These are phyloP conservation scores for Ormia ochracea DNA, from an alignment of 2,888 invertebrate genomes.

Conservation along the genomic window DNA sequence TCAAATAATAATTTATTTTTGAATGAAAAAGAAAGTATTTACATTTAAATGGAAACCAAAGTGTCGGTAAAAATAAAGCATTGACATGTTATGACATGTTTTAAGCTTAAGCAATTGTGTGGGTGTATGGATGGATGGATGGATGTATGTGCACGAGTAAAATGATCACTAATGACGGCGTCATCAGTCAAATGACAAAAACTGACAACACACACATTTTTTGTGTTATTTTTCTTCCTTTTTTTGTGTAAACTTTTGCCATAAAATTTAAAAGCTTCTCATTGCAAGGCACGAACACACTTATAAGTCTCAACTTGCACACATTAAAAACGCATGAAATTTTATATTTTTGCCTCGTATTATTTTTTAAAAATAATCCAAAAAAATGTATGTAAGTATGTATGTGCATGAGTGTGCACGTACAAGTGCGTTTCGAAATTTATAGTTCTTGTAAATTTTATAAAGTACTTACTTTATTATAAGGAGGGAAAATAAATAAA, in stretches of 20 bases:
- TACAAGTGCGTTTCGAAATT: not conserved
- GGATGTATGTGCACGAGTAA: not conserved
- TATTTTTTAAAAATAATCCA: not conserved
- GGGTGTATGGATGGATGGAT: too few species aligned
- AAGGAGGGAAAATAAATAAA: not conserved
- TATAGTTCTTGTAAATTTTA: not conserved
- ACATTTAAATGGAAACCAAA: too few species aligned
- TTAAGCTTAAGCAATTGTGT: not conserved
- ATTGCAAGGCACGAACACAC: not conserved
- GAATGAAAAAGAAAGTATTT: too few species aligned
- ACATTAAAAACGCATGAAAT: not conserved
- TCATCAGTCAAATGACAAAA: not conserved
- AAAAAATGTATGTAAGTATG: not conserved
- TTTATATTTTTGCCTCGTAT: not conserved
- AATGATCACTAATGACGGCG: not conserved
- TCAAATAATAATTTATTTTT: too few species aligned
- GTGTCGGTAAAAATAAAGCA: too few species aligned
- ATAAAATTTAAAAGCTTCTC: conserved; percentile 4
- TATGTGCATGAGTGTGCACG: not conserved
- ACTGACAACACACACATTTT: not conserved
- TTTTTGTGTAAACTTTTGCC: not conserved
- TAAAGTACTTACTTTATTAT: not conserved
- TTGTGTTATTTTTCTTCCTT: too few species aligned
- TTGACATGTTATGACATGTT: too few species aligned
- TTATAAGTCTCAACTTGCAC: not conserved